Conservation (phyloP, 2,113 vertebrate species). For the Eubucco bourcierii region DNA sequence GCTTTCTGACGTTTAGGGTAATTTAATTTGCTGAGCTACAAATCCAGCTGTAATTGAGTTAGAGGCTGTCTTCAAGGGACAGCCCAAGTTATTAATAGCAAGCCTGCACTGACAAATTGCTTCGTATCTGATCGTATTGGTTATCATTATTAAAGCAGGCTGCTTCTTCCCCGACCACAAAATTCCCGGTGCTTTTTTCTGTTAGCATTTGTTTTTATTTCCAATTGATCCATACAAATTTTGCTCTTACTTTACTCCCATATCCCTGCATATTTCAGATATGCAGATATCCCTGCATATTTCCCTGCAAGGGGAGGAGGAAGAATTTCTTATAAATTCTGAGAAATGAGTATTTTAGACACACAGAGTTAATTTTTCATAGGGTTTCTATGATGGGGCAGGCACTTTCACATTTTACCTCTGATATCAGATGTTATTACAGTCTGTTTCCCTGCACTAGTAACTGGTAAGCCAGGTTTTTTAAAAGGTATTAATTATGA, state of each 20-base stretch:
- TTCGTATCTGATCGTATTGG: background rate
- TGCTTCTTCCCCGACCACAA: background rate
- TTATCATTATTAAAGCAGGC: constrained; percentile 10
- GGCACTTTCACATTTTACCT: too few relatives aligned
- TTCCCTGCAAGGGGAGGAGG: background rate
- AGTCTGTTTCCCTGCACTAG: background rate
- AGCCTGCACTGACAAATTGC: background rate
- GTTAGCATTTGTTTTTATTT: background rate
- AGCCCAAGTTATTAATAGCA: background rate
- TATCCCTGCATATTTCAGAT: background rate
- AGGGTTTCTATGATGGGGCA: too few relatives aligned
- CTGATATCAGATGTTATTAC: background rate
- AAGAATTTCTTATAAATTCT: too few relatives aligned
- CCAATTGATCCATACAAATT: background rate
- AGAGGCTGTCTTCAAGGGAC: constrained; percentile 33
- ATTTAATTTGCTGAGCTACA: constrained; percentile 48
- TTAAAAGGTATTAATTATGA: background rate
- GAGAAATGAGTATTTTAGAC: too few relatives aligned
- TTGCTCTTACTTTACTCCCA: background rate
- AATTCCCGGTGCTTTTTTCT: background rate
- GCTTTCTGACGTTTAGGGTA: background rate
- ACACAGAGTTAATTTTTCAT: too few relatives aligned
- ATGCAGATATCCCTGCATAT: background rate
- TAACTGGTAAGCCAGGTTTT: background rate
- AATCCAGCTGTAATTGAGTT: constrained; percentile 20